Evolutionary conservation across 1,140 invertebrate genomes (phyloP), one percentile per base, ranked within the genome.

Genomic region (Drosophila sp.): DNA sequence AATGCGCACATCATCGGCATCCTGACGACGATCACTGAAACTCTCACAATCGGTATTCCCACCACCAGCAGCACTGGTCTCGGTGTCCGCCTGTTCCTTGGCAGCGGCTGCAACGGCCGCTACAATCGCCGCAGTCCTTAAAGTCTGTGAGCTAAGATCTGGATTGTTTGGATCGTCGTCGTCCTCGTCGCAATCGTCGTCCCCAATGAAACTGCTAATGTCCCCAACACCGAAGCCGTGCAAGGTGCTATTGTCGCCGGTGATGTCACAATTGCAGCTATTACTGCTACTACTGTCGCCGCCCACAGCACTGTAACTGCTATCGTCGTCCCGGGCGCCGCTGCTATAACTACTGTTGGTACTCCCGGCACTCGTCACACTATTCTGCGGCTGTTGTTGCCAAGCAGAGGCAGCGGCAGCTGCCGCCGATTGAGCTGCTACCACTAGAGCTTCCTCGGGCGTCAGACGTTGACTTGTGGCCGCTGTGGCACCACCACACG

Each of bases 211-310:
- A 27, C 85, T 91, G 67, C 85, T 90, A 10, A 90, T 62, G 62
- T 90, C 85, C 2, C 90, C 90, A 17, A 91, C 90, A 4, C 90
- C 90, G 29, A 91, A 86, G 23, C 90, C 90, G 62, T 86, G 79
- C 56, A 91, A 55, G 3, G 90, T 91, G 47, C 90, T 91, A 41
- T 87, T 91, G 44, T 91, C 90, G 2, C 86, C 86, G 11, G 90
- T 91, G n/a, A 91, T 90, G 55, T 91, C 90, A 58, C 90, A 91
- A 62, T 91, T 91, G 67, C 90, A 90, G 60, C 90, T 91, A 35
- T 90, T 91, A 63, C 90, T 91, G 77, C 90, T 91, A 60, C 90
- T 91, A 60, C 90, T 90, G 60, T 91, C 86, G 55, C 81, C 79
- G 3, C 84, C 81, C 6, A 87, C 56, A 10, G 83, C 84, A 35